These are phyloP conservation scores for Drosophila phalerata DNA, from an alignment of 2,888 invertebrate genomes.

Conservation along the genomic window DNA sequence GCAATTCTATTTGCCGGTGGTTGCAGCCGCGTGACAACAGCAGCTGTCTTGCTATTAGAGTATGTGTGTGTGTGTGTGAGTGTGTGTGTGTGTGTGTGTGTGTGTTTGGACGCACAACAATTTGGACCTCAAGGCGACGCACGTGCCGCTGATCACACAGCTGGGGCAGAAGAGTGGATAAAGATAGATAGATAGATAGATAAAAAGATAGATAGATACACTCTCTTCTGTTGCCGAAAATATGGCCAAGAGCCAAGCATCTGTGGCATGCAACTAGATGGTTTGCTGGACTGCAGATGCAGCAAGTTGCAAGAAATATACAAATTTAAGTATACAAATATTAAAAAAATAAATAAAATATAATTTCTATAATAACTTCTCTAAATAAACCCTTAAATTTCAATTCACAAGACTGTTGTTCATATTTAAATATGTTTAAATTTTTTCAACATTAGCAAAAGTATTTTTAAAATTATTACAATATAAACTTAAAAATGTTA, in stretches of 20 bases:
- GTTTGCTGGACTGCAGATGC: conserved; percentile 8
- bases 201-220: not conserved
- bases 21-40: conserved; percentile 47
- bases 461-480: not conserved
- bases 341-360: not conserved
- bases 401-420: no score
- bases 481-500: not conserved
- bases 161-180: not conserved
- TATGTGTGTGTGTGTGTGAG: not conserved
- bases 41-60: conserved; percentile 17
- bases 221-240: conserved; percentile 2
- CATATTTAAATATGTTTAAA: no score
- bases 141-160: conserved; percentile 67
- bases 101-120: conserved; percentile 12
- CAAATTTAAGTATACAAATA: not conserved
- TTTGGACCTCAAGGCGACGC: conserved; percentile 22
- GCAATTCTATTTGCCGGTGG: conserved; percentile 25
- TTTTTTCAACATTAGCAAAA: not conserved
- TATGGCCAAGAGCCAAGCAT: conserved; percentile 50
- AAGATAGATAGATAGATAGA: conserved; percentile 4
- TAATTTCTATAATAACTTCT: not conserved
- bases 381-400: not conserved
- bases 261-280: conserved; percentile 30
- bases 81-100: conserved; percentile 10
- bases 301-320: conserved; percentile 6